phyloP scores from a whole-genome alignment of 1,140 invertebrate species.

The Anthonomus grandis region DNA sequence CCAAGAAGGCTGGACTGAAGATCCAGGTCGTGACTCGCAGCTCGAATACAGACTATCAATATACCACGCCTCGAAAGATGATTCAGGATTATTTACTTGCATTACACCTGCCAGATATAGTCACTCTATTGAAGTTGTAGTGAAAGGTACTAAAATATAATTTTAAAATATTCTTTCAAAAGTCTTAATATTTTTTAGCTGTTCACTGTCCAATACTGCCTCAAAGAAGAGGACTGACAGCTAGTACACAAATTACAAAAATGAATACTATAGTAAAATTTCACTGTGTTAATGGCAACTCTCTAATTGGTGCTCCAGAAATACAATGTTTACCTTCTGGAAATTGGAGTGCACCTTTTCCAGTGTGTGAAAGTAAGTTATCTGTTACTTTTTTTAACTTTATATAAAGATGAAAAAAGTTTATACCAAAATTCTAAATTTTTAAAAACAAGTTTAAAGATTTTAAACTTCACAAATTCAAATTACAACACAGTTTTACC shows the following conservation, averaged over 20 bases:
- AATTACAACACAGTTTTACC: no score
- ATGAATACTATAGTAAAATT: slow-evolving; percentile 72
- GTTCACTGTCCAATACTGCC: slow-evolving; percentile 72
- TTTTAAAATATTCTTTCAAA: neutral
- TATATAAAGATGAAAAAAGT: no score
- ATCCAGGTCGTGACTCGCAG: slow-evolving; percentile 71
- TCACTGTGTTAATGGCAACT: slow-evolving; percentile 78
- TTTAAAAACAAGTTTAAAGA: no score
- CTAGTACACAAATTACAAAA: slow-evolving; percentile 66
- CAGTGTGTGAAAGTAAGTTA: slow-evolving; percentile 78
- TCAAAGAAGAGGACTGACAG: slow-evolving; percentile 64
- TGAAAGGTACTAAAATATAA: slow-evolving; percentile 54
- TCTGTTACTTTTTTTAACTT: no score
- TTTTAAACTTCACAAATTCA: no score
- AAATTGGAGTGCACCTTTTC: slow-evolving; percentile 77
- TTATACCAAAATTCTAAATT: no score
- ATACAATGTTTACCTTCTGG: slow-evolving; percentile 74
- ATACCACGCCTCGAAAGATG: slow-evolving; percentile 70
- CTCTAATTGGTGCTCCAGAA: slow-evolving; percentile 69
- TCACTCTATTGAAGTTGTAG: slow-evolving; percentile 75
- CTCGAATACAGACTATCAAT: slow-evolving; percentile 81
- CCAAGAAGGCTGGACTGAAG: slow-evolving; percentile 78
- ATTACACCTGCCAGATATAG: slow-evolving; percentile 74
- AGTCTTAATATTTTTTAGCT: slow-evolving; percentile 50
- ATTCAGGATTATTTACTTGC: slow-evolving; percentile 78